Base-by-base conservation (phyloP, 2,113 vertebrate genomes). In the Struthidea cinerea region DNA sequence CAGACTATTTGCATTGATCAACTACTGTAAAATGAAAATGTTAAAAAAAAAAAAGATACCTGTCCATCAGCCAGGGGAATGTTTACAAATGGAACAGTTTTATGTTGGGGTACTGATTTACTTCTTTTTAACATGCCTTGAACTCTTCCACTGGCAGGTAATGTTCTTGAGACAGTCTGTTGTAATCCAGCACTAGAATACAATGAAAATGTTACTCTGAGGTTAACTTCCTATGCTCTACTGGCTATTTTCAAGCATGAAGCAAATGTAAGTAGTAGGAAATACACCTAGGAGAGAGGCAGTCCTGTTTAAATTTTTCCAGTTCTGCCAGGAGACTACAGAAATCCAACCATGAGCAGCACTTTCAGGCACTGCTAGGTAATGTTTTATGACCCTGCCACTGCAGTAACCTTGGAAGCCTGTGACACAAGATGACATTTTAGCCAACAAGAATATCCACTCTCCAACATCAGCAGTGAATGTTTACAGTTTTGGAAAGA, bases 21-120 rank as follows among this genome's bases (percentile, higher is more conserved):
- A 8, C 24, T 63, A 35, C 19, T 77, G 0, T 13, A 71, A 82
- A 11, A 22, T 70, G 23, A 79, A 83, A 63, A 32, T 24, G 4
- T 18, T 60, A 19, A 24, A 18, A 23, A 32, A 28, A 35, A 20
- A 35, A 21, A 15, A 90, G 2, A 50, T 97, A 97, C 97, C 97
- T 98, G 83, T 52, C 97, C 98, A 92, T 98, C 97, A 55, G 96
- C 90, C 93, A 98, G 73, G 20, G 97, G 98, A 64, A 98, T 98
- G 64, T 98, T 97, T 49, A 98, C 94, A 89, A 97, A 97, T 0
- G 97, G 98, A 75, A 97, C 47, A 7, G 63, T 90, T 80, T 81
- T 96, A 56, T 85, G 57, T 13, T 83, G 95, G 22, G 95, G 94
- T 84, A 91, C 69, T 6, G 97, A 96, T 85, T 94, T 87, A 77